Base-by-base conservation (phyloP, 2,888 invertebrate species). In the Ectemnius lituratus region DNA sequence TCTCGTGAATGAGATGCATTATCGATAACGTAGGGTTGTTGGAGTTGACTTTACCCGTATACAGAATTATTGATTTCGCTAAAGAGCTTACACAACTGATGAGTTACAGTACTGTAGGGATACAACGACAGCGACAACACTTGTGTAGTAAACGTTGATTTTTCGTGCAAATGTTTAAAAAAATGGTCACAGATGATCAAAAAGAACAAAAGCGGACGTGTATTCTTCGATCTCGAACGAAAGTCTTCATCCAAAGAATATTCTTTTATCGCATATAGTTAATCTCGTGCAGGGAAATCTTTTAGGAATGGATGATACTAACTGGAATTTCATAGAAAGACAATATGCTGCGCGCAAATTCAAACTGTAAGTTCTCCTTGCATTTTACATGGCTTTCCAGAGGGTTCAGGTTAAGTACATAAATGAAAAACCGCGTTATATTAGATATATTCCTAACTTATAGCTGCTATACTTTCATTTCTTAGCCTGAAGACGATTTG, bases 221-320 rank as follows among this genome's bases (percentile, higher is more conserved):
- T 6, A 56, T 37, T 57, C 62, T 68, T 67, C 57, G 18, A 16
- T 23, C 45, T 58, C 67, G 56, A 60, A 18, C 57, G 68, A 73
- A 64, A 47, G 57, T 18, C 59, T 73, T 52, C 57, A 58, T 37
- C 45, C 52, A 72, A 14, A 71, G 71, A 73, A 49, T 60, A 69
- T 37, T 62, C 64, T 67, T 63, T 60, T 72, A 70, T 73, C 59
- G 70, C 70, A 62, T 66, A 71, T 70, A 76, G 62, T 75, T 61
- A 45, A 72, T 67, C 67, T 56, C 57, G 23, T 60, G 62, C 73
- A 74, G 81, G 63, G 73, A 80, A 70, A 74, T 64, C 62, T 69
- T 79, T 80, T 84, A 88, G 87, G 87, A 85, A 89, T 89, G 89
- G 88, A 52, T 16, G 52, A 88, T 87, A 83, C 80, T 84, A 80